These are phyloP conservation scores for Isurus oxyrinchus DNA, from an alignment of 2,113 vertebrate genomes.

Conservation along the genomic window DNA sequence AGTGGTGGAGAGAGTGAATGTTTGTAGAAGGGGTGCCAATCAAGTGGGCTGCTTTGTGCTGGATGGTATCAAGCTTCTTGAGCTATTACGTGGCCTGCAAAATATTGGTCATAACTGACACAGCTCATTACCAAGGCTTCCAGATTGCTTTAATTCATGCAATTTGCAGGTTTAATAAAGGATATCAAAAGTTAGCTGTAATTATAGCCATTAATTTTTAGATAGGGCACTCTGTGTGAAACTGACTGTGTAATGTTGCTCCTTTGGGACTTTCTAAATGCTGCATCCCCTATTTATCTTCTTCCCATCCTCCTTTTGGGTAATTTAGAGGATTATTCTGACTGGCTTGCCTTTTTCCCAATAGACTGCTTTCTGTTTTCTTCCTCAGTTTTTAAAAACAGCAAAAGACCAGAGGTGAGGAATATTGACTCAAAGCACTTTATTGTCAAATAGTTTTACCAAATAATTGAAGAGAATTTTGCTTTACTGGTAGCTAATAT, in stretches of 20 bases:
- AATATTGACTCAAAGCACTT: not conserved
- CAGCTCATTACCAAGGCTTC: not conserved
- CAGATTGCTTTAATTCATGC: not conserved
- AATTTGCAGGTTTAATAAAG: slow-evolving; percentile 1
- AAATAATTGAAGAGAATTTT: not conserved
- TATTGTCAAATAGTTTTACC: not conserved
- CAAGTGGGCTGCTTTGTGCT: too few species aligned
- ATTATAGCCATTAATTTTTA: not conserved
- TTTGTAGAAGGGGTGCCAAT: too few species aligned
- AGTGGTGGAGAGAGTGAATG: too few species aligned
- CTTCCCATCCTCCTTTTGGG: not conserved
- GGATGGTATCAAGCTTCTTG: too few species aligned
- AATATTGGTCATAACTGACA: not conserved
- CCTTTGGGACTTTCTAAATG: not conserved
- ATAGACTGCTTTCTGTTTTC: not conserved
- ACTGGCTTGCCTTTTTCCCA: not conserved
- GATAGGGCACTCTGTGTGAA: not conserved
- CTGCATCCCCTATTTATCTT: not conserved
- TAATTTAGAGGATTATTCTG: not conserved
- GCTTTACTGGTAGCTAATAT: not conserved
- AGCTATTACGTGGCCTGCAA: not conserved
- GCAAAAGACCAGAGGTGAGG: not conserved
- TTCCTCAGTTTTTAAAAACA: not conserved
- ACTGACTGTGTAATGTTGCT: not conserved
- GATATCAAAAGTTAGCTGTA: not conserved